Evolutionary conservation across 1,140 invertebrate genomes (phyloP), one percentile per base, ranked within the genome.

Genomic region (Ctenoplectra terminalis): DNA sequence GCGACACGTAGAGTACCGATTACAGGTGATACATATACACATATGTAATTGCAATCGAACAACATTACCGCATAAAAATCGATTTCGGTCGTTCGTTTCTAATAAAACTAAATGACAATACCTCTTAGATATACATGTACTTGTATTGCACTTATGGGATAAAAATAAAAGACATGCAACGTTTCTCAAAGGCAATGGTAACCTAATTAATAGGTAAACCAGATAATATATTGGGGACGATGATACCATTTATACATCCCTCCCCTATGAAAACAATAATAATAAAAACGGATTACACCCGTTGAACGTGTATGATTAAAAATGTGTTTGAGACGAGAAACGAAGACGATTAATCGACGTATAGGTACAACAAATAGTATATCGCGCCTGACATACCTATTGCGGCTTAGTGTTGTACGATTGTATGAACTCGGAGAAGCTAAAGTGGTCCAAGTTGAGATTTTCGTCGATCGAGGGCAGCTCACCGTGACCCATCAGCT

Each of bases 391-490:
- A 88, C 87, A 86, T 90, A 90, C 87, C 88, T 91, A 93, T 84
- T 93, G 90, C 3, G 89, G 91, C 72, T 92, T 91, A 70, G 84
- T 67, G 84, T 88, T 92, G 87, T 93, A 93, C 37, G 89, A 82
- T 84, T 91, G 90, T 87, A 93, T 93, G 82, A 93, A 93, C 34
- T 94, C 93, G 72, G 87, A 69, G 87, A 94, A 94, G 40, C 85
- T 87, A 74, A 93, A 89, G 13, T 90, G 90, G 75, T 93, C 92
- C 90, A 93, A 86, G 87, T 90, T 92, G 89, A 94, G 90, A 88
- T 93, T 93, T 74, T 94, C 93, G 46, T 94, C 93, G 69, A 94
- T 93, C 48, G 91, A 69, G 34, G 91, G 83, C 61, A 94, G 87
- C 48, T 94, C 93, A 64, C 83, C 71, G 46, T 90, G 89, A 79